Evolutionary conservation across 2,888 invertebrate species (phyloP).

Genomic region (Geophilus truncorum): DNA sequence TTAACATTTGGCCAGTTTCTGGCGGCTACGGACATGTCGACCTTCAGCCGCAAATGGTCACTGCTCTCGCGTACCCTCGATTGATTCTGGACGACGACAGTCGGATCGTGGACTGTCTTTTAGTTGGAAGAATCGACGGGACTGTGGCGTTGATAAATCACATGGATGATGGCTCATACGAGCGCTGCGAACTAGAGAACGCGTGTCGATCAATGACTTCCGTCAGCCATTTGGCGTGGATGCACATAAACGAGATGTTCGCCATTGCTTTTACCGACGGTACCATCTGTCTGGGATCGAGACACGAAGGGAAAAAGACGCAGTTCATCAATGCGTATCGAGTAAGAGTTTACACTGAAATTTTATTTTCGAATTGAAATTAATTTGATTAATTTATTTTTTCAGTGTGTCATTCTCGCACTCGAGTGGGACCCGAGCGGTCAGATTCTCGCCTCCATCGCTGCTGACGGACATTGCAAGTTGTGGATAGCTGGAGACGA

Average conservation of each 20-base stretch:
- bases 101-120: conserved; percentile 48
- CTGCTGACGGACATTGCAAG: conserved; percentile 51
- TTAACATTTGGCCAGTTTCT: conserved; percentile 57
- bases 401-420: conserved; percentile 48
- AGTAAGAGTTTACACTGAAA: background rate
- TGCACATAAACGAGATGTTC: conserved; percentile 55
- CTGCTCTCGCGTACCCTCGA: conserved; percentile 54
- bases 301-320: conserved; percentile 41
- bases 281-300: conserved; percentile 50
- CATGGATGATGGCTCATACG: conserved; percentile 43
- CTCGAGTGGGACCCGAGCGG: conserved; percentile 56
- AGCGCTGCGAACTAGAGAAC: conserved; percentile 43
- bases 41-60: conserved; percentile 52
- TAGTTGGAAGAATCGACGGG: conserved; percentile 57
- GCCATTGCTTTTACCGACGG: conserved; percentile 58
- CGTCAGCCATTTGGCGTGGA: conserved; percentile 56
- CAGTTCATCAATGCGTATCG: background rate
- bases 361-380: background rate
- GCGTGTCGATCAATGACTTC: conserved; percentile 42
- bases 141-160: conserved; percentile 49
- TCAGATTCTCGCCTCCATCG: conserved; percentile 54
- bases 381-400: no score
- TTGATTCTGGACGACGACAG: background rate
- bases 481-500: conserved; percentile 52
- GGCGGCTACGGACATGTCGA: conserved; percentile 48